phyloP scores from a whole-genome alignment of 2,113 vertebrate genomes.

The Myiopsitta monachus region DNA sequence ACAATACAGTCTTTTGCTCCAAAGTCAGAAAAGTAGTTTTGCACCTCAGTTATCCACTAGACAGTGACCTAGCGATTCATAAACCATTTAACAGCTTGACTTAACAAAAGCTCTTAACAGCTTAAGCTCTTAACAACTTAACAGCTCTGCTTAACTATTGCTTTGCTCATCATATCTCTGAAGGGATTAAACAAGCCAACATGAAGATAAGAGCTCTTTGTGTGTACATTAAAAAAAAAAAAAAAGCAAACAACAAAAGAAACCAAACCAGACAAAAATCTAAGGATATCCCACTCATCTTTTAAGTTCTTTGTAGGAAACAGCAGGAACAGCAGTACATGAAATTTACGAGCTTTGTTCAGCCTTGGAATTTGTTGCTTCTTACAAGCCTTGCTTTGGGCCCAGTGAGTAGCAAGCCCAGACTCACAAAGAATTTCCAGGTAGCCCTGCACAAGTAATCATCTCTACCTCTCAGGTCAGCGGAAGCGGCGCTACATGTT shows the following conservation, averaged over 20 bases:
- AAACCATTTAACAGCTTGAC: background rate
- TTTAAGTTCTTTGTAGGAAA: background rate
- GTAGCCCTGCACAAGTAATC: background rate
- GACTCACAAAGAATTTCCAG: background rate
- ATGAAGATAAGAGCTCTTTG: background rate
- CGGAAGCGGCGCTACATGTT: background rate
- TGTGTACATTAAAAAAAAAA: background rate
- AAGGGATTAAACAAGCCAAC: background rate
- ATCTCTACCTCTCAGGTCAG: background rate
- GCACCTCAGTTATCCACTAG: background rate
- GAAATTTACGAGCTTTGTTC: rapidly evolving
- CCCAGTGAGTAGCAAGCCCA: background rate
- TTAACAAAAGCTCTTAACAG: too few species aligned
- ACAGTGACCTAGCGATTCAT: background rate
- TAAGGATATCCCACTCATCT: background rate
- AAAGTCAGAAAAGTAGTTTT: background rate
- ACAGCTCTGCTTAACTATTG: background rate
- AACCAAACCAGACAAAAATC: background rate
- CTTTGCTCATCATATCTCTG: background rate
- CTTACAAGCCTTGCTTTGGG: background rate
- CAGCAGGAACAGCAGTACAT: background rate
- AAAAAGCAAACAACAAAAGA: too few species aligned
- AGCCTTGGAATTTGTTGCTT: background rate
- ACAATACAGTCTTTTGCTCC: background rate
- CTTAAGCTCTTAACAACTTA: too few species aligned